phyloP scores from a whole-genome alignment of 2,888 invertebrate species.

The Temnothorax rugatulus region DNA sequence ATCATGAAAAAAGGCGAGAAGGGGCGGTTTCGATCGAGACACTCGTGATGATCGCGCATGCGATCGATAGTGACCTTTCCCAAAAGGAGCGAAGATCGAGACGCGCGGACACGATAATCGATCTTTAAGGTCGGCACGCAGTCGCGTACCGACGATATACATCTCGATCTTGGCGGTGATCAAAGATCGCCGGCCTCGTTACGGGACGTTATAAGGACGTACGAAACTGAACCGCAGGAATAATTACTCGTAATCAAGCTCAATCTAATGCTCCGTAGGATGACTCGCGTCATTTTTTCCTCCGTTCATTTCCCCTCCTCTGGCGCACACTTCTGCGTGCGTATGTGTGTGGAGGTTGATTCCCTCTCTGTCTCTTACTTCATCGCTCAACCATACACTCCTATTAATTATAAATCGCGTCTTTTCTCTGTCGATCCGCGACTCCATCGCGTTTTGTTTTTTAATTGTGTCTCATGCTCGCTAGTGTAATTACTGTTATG shows the following conservation, averaged over 20 bases:
- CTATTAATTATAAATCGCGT: conserved; percentile 80
- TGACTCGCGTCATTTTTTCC: conserved; percentile 75
- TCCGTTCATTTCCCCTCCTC: not conserved
- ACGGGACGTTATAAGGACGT: conserved; percentile 74
- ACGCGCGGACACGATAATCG: conserved; percentile 60
- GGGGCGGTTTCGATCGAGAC: conserved; percentile 16
- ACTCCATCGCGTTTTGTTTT: conserved; percentile 73
- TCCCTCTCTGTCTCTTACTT: conserved; percentile 28
- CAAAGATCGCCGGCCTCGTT: conserved; percentile 79
- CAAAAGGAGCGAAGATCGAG: conserved; percentile 55
- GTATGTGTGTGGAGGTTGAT: not conserved
- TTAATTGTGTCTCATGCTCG: conserved; percentile 68
- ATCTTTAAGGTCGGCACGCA: conserved; percentile 64
- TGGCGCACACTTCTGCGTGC: conserved; percentile 37
- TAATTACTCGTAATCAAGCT: conserved; percentile 85
- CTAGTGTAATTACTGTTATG: conserved; percentile 51
- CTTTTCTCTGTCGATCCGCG: conserved; percentile 63
- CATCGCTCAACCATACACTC: conserved; percentile 57
- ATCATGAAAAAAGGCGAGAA: not conserved
- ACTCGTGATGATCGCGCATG: not conserved
- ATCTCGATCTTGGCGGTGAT: conserved; percentile 76
- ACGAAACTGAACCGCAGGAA: conserved; percentile 81
- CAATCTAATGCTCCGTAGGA: conserved; percentile 83
- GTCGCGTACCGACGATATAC: conserved; percentile 67
- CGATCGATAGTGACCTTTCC: conserved; percentile 49